phyloP scores from a whole-genome alignment of 2,888 invertebrate genomes.

The Zonitis immaculata region DNA sequence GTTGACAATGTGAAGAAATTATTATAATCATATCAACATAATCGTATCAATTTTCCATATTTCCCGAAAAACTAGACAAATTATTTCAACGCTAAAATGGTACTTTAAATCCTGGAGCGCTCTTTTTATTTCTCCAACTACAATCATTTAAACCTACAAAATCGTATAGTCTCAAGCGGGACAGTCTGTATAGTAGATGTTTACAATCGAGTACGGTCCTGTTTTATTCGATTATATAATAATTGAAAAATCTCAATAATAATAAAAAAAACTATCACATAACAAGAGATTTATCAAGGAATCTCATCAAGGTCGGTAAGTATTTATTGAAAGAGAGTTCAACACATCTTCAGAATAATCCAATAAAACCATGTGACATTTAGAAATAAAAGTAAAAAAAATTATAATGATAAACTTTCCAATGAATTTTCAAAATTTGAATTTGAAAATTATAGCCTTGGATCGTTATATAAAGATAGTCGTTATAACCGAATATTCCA shows the following conservation, averaged over 20 bases:
- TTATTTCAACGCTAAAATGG: too few relatives aligned
- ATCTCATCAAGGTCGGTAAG: slow-evolving; percentile 14
- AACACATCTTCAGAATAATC: slow-evolving; percentile 1
- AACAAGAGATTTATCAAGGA: slow-evolving; percentile 8
- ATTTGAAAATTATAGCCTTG: slow-evolving; percentile 4
- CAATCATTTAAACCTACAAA: too few relatives aligned
- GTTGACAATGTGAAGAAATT: too few relatives aligned
- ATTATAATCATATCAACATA: too few relatives aligned
- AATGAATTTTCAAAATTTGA: not conserved
- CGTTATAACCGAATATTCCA: not conserved
- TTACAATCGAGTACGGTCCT: too few relatives aligned
- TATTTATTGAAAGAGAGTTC: slow-evolving; percentile 13
- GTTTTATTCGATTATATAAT: not conserved
- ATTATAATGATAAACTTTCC: not conserved
- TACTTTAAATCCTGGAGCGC: too few relatives aligned
- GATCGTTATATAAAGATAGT: too few relatives aligned
- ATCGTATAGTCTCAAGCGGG: too few relatives aligned
- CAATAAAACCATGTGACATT: slow-evolving; percentile 11
- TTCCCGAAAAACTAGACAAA: too few relatives aligned
- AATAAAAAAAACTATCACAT: slow-evolving; percentile 2
- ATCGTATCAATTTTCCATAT: too few relatives aligned
- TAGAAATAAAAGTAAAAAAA: not conserved
- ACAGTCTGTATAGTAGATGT: too few relatives aligned
- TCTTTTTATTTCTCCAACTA: too few relatives aligned
- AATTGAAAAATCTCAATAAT: not conserved